Evolutionary conservation across 2,888 invertebrate genomes (phyloP), one percentile per base, ranked within the genome.

Genomic region (Habroteleia sp.): DNA sequence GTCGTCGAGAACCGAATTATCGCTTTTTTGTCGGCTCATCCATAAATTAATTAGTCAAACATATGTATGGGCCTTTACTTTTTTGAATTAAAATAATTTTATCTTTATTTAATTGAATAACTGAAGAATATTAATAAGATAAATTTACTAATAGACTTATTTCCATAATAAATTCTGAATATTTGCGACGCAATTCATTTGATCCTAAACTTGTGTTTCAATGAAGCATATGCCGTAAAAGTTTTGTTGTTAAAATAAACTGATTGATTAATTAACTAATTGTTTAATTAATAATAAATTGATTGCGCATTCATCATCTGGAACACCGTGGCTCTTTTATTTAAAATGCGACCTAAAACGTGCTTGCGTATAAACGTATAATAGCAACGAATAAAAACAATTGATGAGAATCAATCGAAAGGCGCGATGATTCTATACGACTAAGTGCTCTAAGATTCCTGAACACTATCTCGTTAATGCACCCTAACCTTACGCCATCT

Each of bases 311-410:
- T n/a, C n/a, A n/a, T n/a, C n/a, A n/a, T n/a, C n/a, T n/a, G n/a
- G n/a, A n/a, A n/a, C n/a, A 85, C 84, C 85, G 16, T 33, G 84
- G 85, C 81, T 86, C 83, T 84, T 83, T 84, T 77, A 73, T 80
- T 37, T 76, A 76, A 82, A 82, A 81, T 80, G 79, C 77, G 33
- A 42, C 44, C 39, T 13, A 39, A 25, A 39, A 60, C 31, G 31
- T 37, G 52, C 54, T 68, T 48, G 39, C 31, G 25, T 48, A 46
- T 41, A 25, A 68, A 31, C 35, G 11, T 54, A 23, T 39, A 33
- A 31, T 56, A 46, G 6, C 10, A 23, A 56, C 29, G 39, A 56
- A 65, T 37, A 20, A 13, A 69, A 52, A 39, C 37, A 48, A 44
- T 37, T 20, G 14, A 44, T 16, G 16, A 60, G 37, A 60, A 60